Percentiles rank a stretch among this genome's conserved stretches.
phyloP scores from a whole-genome alignment of 2,888 invertebrate genomes.

The Heliothis peltigera region DNA sequence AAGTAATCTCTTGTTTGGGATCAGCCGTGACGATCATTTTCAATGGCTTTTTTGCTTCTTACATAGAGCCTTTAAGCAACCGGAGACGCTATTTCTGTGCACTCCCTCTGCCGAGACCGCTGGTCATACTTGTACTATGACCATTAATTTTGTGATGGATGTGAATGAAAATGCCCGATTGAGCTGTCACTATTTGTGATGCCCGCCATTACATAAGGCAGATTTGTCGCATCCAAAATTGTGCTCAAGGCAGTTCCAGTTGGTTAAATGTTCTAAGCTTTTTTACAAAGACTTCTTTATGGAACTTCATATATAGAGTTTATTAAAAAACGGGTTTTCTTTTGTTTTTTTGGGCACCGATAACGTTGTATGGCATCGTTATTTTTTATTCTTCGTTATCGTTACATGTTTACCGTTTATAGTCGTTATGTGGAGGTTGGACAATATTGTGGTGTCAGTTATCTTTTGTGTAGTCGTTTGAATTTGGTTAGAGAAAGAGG shows the following conservation, averaged over 20 bases:
- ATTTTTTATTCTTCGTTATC: conserved; percentile 57
- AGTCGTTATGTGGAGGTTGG: conserved; percentile 32
- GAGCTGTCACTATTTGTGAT: no score
- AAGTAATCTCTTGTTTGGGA: conserved; percentile 24
- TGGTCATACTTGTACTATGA: no score
- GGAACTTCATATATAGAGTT: conserved; percentile 1
- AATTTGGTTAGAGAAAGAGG: background rate
- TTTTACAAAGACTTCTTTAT: background rate
- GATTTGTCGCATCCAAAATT: no score
- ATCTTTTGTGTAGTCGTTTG: conserved; percentile 4
- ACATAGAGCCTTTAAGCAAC: background rate
- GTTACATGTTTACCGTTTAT: conserved; percentile 49
- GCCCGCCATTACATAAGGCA: no score
- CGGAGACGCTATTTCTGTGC: no score
- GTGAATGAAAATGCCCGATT: no score
- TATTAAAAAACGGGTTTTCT: conserved; percentile 8
- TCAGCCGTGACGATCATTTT: conserved; percentile 33
- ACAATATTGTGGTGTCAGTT: conserved; percentile 24
- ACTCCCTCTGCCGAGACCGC: no score
- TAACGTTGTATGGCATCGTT: conserved; percentile 42
- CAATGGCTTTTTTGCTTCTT: conserved; percentile 11
- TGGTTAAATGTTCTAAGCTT: no score
- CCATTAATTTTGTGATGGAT: no score
- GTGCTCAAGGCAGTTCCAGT: no score
- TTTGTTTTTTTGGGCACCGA: conserved; percentile 38